Evolutionary conservation across 2,888 invertebrate genomes (phyloP), one percentile per base, ranked within the genome.

Genomic region (Chouioia cunea): DNA sequence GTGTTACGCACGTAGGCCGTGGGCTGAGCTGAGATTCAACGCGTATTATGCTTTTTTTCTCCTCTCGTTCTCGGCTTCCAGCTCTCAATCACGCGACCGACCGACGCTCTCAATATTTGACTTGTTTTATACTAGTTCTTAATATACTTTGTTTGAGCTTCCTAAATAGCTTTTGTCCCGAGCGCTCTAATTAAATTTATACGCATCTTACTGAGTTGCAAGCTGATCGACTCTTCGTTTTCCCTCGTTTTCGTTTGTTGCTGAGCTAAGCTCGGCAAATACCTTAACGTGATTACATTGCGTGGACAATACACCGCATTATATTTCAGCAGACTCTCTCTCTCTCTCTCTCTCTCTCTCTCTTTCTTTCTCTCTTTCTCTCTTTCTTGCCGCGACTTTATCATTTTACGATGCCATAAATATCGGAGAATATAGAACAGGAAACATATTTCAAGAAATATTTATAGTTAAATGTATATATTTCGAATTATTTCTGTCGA

Each of bases 1-100:
- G 79, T 79, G 80, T 80, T 82, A 80, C 82, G 80, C 81, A 81
- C 79, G 80, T 81, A 78, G 79, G 80, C 74, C 76, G 77, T 27
- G 27, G 56, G 44, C 15, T 16, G 36, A 22, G 52, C 8, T 27
- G 22, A 65, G 71, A 68, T 73, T 71, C 71, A 71, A 74, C 74
- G 73, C 72, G 71, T 74, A 71, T 69, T 74, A 63, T 62, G 52
- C 27, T 57, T 27, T 57, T 65, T 71, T 72, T 70, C 74, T 50
- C 23, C 23, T 59, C 18, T 4, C n/a, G 27, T 2, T 68, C 48
- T 57, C 54, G 22, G 18, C 10, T 27, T 48, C 48, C 18, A 8
- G 10, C 12, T 2, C 8, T 23, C 18, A 36, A 12, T 43, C 22
- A 16, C 47, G 27, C 27, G 2, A 6, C 27, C 27, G 27, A 27